Base-by-base conservation (phyloP, 2,888 invertebrate species). In the Sipha maydis region DNA sequence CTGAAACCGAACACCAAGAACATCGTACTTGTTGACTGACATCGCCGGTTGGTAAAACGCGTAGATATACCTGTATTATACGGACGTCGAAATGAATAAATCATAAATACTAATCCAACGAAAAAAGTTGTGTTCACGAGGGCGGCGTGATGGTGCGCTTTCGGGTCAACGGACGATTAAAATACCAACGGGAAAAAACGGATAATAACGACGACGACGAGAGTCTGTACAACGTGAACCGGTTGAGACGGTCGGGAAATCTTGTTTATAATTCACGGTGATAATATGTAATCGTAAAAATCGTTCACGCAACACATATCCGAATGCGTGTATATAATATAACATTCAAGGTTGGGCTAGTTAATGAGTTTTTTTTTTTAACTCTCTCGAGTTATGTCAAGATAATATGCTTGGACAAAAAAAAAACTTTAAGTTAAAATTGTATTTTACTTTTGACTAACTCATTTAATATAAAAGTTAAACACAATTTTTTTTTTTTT, bases 121-220 rank as follows among this genome's bases (percentile, higher is more conserved):
- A 69, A 69, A 69, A 11, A 69, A 69, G n/a, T n/a, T 3, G 69
- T 28, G 11, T 69, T 28, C 25, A 75, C 31, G 21, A 41, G 25
- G 38, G 7, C 31, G 17, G 34, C 17, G 71, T 21, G 3, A 0
- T 79, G 48, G 48, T 48, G 48, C 48, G 7, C n/a, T 67, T 67
- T 9, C 28, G 69, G 82, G 82, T 82, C 69, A 69, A 82, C 61
- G 82, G 14, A 82, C 69, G 69, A 82, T 69, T 69, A 82, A 82
- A 82, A 82, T 82, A 41, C 41, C 82, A 28, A 67, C 69, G 28
- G 69, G n/a, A n/a, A 69, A 28, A 3, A 28, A 79, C 31, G 56
- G 54, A n/a, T 67, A 67, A 48, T 78, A 34, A 69, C 28, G 31
- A 19, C 17, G 31, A n/a, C 56, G 8, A 25, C n/a, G 61, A 67